Base-by-base conservation (phyloP, 2,888 invertebrate species). In the Oscheius sp. region DNA sequence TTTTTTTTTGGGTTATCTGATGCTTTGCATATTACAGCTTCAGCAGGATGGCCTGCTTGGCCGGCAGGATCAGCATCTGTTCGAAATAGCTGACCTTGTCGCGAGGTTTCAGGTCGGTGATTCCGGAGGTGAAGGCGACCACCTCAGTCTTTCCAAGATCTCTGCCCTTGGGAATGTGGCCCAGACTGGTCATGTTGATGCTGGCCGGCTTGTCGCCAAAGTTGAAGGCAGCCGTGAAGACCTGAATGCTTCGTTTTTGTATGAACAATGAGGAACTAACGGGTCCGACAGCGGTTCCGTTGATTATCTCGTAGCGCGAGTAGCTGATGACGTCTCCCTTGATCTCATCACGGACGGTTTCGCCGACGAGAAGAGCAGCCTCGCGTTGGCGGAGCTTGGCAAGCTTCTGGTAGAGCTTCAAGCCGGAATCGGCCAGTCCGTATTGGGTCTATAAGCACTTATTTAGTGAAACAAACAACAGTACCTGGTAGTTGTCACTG, bases 341-440 rank as follows among this genome's bases (percentile, higher is more conserved):
- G 3, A 80, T 33, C 55, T 63, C 76, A 50, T 81, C 81, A 1
- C 77, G 71, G 32, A 79, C 76, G 13, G 79, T 79, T 11, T 74
- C 74, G 37, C 85, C 84, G 37, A 79, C 70, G 70, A 83, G 74
- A 35, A 84, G 72, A 35, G 82, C 83, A 73, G 85, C 84, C 50
- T 85, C 85, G 2, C 83, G 73, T 70, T 78, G 79, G n/a, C 85
- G 77, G 32, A 85, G 79, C 72, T 83, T 82, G 47, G 86, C 86
- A 48, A 86, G 74, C 62, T 79, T 81, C 29, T 79, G 76, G 75
- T 79, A 84, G 57, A 82, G 73, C 73, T 85, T 85, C 47, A 85
- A 76, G 11, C 78, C 73, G 29, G 86, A 83, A 55, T 73, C 73
- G 32, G 77, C 75, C 29, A 51, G 33, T 1, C 55, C 74, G 74